Evolutionary conservation across 2,797 vertebrate genomes (phyloP).

Genomic region (Rhynchonycteris naso): DNA sequence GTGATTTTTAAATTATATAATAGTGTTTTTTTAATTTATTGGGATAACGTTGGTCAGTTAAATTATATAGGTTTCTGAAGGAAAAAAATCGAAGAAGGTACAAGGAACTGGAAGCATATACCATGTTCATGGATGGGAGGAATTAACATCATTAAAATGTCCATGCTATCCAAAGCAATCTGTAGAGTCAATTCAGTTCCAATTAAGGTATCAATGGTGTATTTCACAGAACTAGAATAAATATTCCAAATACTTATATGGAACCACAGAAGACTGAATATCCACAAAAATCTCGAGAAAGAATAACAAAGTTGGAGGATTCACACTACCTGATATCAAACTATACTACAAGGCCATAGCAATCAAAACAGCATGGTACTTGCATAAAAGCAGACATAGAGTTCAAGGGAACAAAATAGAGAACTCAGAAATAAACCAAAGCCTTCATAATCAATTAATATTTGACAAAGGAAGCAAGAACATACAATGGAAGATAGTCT

Average conservation of each 20-base stretch:
- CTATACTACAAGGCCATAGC: rapidly evolving
- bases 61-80: background rate
- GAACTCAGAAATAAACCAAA: background rate
- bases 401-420: no score
- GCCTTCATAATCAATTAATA: background rate
- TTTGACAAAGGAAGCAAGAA: background rate
- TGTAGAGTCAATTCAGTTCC: background rate
- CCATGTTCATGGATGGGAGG: background rate
- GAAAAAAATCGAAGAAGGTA: background rate
- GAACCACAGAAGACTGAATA: background rate
- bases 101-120: background rate
- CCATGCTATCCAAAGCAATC: background rate
- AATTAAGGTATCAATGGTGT: background rate
- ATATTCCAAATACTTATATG: background rate
- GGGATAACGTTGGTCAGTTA: background rate
- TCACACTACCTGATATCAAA: background rate
- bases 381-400: background rate
- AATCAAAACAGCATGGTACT: background rate
- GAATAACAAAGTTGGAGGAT: background rate
- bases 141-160: background rate
- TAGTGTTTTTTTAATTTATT: no score
- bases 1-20: background rate
- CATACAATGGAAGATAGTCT: background rate
- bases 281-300: background rate
- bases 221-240: background rate